Conservation (phyloP, 2,888 invertebrate genomes). For the Patella pellucida region DNA sequence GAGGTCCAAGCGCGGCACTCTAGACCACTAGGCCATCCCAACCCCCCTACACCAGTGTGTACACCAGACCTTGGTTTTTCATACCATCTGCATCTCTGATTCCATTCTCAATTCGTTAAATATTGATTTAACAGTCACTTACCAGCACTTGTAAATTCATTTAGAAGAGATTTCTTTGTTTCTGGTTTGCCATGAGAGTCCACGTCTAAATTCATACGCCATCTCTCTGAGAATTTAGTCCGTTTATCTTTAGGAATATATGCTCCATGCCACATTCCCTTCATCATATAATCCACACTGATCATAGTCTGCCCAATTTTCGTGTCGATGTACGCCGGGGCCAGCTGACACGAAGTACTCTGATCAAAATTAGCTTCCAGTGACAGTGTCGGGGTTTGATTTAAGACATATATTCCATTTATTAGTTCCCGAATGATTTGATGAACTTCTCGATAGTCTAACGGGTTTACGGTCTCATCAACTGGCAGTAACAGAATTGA, state of each 20-base stretch:
- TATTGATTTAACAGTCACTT: conserved; percentile 14
- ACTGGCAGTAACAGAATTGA: conserved; percentile 54
- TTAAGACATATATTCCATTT: conserved; percentile 67
- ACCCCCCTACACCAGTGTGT: too few relatives aligned
- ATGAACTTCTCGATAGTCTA: conserved; percentile 69
- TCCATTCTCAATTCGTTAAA: too few relatives aligned
- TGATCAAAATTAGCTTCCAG: conserved; percentile 70
- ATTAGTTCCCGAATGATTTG: conserved; percentile 69
- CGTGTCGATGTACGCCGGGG: conserved; percentile 69
- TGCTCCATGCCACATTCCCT: conserved; percentile 70
- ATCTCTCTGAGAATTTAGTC: conserved; percentile 69
- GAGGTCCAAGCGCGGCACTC: too few relatives aligned
- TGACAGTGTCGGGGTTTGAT: conserved; percentile 68
- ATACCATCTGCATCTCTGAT: too few relatives aligned
- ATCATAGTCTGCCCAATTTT: conserved; percentile 68
- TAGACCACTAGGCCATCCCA: too few relatives aligned
- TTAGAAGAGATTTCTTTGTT: conserved; percentile 66
- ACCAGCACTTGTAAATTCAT: conserved; percentile 69
- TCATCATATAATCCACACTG: conserved; percentile 70
- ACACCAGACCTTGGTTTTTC: too few relatives aligned
- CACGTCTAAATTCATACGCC: conserved; percentile 67
- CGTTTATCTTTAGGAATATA: conserved; percentile 70
- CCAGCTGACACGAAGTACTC: conserved; percentile 67
- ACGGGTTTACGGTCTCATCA: conserved; percentile 43
- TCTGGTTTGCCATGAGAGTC: conserved; percentile 65